Evolutionary conservation across 2,888 invertebrate genomes (phyloP).

Genomic region (Hirudinaria manillensis): DNA sequence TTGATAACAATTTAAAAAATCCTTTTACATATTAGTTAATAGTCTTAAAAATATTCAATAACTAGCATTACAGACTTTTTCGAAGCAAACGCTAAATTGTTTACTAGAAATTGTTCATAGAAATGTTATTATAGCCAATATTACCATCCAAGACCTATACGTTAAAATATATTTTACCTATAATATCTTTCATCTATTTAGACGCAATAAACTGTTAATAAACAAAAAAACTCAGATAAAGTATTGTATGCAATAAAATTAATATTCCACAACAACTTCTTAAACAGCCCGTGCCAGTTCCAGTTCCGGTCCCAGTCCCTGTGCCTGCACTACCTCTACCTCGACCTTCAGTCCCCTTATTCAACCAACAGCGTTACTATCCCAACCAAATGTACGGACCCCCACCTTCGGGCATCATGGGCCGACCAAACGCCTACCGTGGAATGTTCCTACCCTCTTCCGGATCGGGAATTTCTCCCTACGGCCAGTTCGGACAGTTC

Average conservation of each 20-base stretch:
- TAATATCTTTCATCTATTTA: background rate
- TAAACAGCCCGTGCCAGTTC: background rate
- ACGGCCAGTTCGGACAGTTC: too few relatives aligned
- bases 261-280: background rate
- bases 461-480: background rate
- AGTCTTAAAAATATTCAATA: too few relatives aligned
- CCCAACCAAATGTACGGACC: slow-evolving; percentile 21
- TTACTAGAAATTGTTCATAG: too few relatives aligned
- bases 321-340: background rate
- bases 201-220: background rate
- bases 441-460: slow-evolving; percentile 13
- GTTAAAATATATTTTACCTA: too few relatives aligned
- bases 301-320: background rate
- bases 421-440: slow-evolving; percentile 1
- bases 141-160: too few relatives aligned
- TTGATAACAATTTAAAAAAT: too few relatives aligned
- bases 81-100: too few relatives aligned
- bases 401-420: background rate
- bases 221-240: too few relatives aligned
- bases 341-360: background rate
- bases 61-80: too few relatives aligned
- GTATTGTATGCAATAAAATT: background rate
- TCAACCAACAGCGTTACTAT: slow-evolving; percentile 14
- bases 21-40: too few relatives aligned
- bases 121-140: too few relatives aligned